Evolutionary conservation across 2,888 invertebrate species (phyloP).

Genomic region (Raillietiella orientalis): DNA sequence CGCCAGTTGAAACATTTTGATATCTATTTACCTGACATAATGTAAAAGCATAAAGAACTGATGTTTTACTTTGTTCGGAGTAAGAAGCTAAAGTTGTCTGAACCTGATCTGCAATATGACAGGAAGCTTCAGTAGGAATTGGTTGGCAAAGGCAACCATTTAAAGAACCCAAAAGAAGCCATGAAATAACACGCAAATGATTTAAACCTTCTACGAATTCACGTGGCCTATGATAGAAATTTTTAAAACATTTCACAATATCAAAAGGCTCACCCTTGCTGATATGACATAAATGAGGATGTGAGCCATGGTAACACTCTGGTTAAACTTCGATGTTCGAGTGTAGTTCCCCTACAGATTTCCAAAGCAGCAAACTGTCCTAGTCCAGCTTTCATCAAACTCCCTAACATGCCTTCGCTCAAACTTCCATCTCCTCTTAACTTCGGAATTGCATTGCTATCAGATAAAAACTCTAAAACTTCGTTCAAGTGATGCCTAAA

Average conservation of each 20-base stretch:
- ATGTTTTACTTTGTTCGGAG: slow-evolving; percentile 74
- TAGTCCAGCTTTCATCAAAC: slow-evolving; percentile 77
- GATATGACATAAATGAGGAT: slow-evolving; percentile 38
- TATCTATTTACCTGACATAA: slow-evolving; percentile 54
- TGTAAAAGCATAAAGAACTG: slow-evolving; percentile 75
- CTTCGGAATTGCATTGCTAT: slow-evolving; percentile 82
- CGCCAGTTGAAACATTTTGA: not conserved
- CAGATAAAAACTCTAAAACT: slow-evolving; percentile 72
- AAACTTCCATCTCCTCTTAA: slow-evolving; percentile 52
- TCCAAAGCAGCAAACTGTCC: slow-evolving; percentile 56
- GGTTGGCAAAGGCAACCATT: slow-evolving; percentile 28
- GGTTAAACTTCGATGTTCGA: slow-evolving; percentile 40
- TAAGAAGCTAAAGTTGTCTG: slow-evolving; percentile 86
- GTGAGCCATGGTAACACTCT: slow-evolving; percentile 70
- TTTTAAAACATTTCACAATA: not conserved
- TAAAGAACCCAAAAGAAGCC: slow-evolving; percentile 83
- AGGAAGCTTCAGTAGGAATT: slow-evolving; percentile 78
- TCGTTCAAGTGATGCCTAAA: slow-evolving; percentile 70
- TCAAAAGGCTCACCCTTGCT: slow-evolving; percentile 29
- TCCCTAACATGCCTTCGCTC: slow-evolving; percentile 85
- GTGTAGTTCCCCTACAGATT: slow-evolving; percentile 49
- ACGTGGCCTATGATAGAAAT: slow-evolving; percentile 27
- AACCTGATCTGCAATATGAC: slow-evolving; percentile 86
- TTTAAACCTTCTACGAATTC: slow-evolving; percentile 84
- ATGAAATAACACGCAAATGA: slow-evolving; percentile 73